Evolutionary conservation across 2,888 invertebrate genomes (phyloP).

Genomic region (Idaea straminata): DNA sequence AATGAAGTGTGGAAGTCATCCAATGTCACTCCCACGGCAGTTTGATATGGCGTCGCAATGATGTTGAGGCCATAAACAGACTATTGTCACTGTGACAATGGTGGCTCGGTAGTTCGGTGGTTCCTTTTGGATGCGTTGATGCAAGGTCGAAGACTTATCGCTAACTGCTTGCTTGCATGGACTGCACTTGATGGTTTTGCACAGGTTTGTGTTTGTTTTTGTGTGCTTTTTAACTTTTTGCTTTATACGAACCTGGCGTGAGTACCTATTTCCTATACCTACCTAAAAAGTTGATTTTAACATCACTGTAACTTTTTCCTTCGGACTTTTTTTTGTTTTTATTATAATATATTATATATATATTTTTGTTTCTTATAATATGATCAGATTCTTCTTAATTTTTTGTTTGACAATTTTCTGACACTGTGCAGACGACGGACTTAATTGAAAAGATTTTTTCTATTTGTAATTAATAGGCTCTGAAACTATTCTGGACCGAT

Average conservation of each 20-base stretch:
- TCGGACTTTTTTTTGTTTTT: too few relatives aligned
- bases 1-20: constrained; percentile 29
- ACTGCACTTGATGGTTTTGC: constrained; percentile 17
- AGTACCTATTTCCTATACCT: too few relatives aligned
- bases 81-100: constrained; percentile 50
- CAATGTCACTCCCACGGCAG: constrained; percentile 71
- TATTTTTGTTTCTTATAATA: too few relatives aligned
- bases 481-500: too few relatives aligned
- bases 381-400: too few relatives aligned
- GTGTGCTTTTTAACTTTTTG: constrained; percentile 8
- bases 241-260: not conserved
- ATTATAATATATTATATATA: too few relatives aligned
- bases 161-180: constrained; percentile 25
- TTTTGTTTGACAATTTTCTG: too few relatives aligned
- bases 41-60: constrained; percentile 45
- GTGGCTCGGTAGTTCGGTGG: constrained; percentile 20
- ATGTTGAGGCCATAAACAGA: constrained; percentile 30
- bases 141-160: constrained; percentile 37
- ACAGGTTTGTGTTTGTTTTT: constrained; percentile 22
- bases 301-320: too few relatives aligned
- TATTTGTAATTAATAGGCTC: too few relatives aligned
- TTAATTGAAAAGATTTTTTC: too few relatives aligned
- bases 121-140: constrained; percentile 44
- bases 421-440: too few relatives aligned
- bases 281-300: too few relatives aligned